phyloP scores from a whole-genome alignment of 1,140 invertebrate species.

The Pogonomyrmex barbatus region DNA sequence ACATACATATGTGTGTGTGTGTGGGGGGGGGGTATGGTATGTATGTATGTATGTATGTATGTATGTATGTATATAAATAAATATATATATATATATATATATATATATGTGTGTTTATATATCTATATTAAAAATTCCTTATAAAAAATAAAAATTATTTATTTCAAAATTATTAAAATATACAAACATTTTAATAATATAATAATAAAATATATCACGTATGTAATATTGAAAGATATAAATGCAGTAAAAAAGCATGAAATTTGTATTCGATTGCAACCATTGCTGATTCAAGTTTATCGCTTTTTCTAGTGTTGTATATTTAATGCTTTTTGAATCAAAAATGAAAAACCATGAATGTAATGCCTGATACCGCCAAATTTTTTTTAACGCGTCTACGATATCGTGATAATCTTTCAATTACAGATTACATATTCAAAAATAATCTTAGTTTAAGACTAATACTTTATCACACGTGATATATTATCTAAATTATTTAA shows the following conservation, averaged over 20 bases:
- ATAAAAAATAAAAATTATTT: not conserved
- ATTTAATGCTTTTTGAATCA: conserved; percentile 23
- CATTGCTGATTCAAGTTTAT: conserved; percentile 36
- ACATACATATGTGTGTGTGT: too few species aligned
- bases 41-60: too few species aligned
- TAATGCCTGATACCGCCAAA: not conserved
- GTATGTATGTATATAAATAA: too few species aligned
- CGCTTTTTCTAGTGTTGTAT: not conserved
- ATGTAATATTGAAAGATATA: not conserved
- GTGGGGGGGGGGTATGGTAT: too few species aligned
- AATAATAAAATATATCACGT: not conserved
- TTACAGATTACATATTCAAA: not conserved
- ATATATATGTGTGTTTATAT: not conserved
- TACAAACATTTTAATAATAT: not conserved
- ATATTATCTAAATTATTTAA: not conserved
- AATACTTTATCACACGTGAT: not conserved
- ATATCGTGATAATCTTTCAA: not conserved
- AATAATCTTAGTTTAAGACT: not conserved
- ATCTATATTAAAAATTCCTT: not conserved
- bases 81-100: too few species aligned
- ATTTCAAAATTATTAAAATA: not conserved
- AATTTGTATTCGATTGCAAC: not conserved
- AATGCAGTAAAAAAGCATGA: not conserved
- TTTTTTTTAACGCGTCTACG: not conserved
- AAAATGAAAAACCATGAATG: not conserved